Base-by-base conservation (phyloP, 2,888 invertebrate species). In the Drosophila pseudotakahashii region DNA sequence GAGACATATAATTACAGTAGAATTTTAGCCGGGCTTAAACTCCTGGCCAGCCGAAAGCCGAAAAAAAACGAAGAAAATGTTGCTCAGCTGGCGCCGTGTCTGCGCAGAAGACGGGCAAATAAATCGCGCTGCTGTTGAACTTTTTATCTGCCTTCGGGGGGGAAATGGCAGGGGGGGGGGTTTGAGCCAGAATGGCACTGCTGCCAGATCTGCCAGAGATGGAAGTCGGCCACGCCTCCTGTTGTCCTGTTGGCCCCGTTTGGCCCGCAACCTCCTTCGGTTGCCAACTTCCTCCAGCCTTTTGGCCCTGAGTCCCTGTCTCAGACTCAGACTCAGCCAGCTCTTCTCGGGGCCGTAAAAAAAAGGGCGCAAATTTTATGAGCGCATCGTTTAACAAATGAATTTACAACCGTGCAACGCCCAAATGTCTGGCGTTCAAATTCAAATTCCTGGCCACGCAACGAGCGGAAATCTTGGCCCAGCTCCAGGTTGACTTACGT, bases 331-430 rank as follows among this genome's bases (percentile, higher is more conserved):
- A 7, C 7, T 30, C 30, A 30, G 30, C 7, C n/a, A 14, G 32
- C 34, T 34, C 5, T 34, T 48, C 48, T 48, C 6, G 19, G 70
- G 44, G 73, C 75, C 76, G 67, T 75, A 79, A 70, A 70, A 81
- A 81, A 62, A 74, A 77, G 76, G 81, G 79, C 81, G 77, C 87
- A 88, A 91, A 90, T 90, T 92, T 91, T 92, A 92, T 91, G 92
- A 91, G 91, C 89, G 86, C 90, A 90, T 91, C 92, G 89, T 92
- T 92, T 92, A 92, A 90, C 91, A 92, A 92, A 92, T 92, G 92
- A 92, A 92, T 92, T 92, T 92, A 92, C 92, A 92, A 91, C 91
- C 89, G 88, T 89, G 91, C 89, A 92, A 91, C 91, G 91, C 91
- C 91, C 91, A 91, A 91, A 89, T 90, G 92, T 91, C 91, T 91